Percentiles rank a stretch among this genome's conserved stretches.
Evolutionary conservation across 2,888 invertebrate species (phyloP).

Genomic region (Amaurobius ferox): DNA sequence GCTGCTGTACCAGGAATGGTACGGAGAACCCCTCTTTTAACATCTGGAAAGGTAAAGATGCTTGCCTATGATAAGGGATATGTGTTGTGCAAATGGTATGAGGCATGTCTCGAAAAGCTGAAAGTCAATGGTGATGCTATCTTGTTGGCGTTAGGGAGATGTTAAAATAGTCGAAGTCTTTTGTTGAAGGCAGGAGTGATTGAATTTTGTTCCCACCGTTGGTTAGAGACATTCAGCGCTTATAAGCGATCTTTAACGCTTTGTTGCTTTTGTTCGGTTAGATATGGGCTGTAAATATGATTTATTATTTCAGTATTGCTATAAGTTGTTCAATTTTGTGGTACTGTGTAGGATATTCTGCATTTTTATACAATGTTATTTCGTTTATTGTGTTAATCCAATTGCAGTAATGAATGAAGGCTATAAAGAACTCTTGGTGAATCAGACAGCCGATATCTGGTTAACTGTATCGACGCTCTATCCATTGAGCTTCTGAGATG

Average conservation of each 20-base stretch:
- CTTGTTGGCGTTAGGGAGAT: conserved; percentile 29
- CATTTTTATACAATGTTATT: too few species aligned
- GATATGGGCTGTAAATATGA: not conserved
- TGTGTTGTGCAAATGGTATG: conserved; percentile 11
- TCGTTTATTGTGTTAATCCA: too few species aligned
- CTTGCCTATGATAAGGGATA: not conserved
- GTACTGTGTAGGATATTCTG: too few species aligned
- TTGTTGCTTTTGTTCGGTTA: not conserved
- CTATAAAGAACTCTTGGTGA: too few species aligned
- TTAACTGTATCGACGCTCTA: too few species aligned
- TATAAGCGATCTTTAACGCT: not conserved
- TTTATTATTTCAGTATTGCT: not conserved
- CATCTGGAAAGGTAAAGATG: not conserved
- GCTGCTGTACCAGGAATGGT: conserved; percentile 7
- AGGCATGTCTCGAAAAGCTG: conserved; percentile 11
- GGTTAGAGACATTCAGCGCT: not conserved
- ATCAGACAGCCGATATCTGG: too few species aligned
- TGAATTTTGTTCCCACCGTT: conserved; percentile 3
- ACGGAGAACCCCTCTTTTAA: conserved; percentile 2
- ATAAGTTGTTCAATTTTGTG: not conserved
- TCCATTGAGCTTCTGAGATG: too few species aligned
- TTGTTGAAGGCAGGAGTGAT: not conserved
- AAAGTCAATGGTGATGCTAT: conserved; percentile 39
- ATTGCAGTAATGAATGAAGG: too few species aligned
- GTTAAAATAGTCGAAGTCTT: conserved; percentile 12